phyloP scores from a whole-genome alignment of 2,888 invertebrate species.

The Tineola bisselliella region DNA sequence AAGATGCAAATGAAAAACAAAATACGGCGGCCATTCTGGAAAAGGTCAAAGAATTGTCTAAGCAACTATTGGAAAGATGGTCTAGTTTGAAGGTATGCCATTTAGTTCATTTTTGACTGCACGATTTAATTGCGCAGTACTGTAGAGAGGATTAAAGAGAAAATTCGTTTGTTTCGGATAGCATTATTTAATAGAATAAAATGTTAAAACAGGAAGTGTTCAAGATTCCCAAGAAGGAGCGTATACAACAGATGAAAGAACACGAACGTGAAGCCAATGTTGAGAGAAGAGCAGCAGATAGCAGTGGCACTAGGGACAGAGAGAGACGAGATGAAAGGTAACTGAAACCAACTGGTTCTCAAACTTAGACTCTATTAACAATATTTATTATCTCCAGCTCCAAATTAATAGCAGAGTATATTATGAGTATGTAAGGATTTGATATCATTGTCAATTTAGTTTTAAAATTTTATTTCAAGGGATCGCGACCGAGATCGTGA shows the following conservation, averaged over 20 bases:
- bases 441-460: too few species aligned
- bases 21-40: slow-evolving; percentile 41
- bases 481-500: slow-evolving; percentile 25
- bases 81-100: slow-evolving; percentile 67
- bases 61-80: slow-evolving; percentile 78
- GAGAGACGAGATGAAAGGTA: slow-evolving; percentile 27
- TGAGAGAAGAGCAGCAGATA: slow-evolving; percentile 53
- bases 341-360: too few species aligned
- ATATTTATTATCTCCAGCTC: too few species aligned
- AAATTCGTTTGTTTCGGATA: too few species aligned
- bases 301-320: slow-evolving; percentile 46
- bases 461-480: too few species aligned
- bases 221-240: slow-evolving; percentile 92
- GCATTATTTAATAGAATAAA: too few species aligned
- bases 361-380: too few species aligned
- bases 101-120: too few species aligned
- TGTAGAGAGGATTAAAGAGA: too few species aligned
- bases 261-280: slow-evolving; percentile 91
- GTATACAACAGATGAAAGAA: slow-evolving; percentile 94
- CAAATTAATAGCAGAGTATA: too few species aligned
- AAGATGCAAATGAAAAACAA: slow-evolving; percentile 35
- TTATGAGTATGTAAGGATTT: not conserved
- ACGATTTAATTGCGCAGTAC: too few species aligned
- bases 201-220: slow-evolving; percentile 67
- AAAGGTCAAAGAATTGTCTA: slow-evolving; percentile 69